Conservation (phyloP, 2,113 vertebrate species). For the Labeo catla region DNA sequence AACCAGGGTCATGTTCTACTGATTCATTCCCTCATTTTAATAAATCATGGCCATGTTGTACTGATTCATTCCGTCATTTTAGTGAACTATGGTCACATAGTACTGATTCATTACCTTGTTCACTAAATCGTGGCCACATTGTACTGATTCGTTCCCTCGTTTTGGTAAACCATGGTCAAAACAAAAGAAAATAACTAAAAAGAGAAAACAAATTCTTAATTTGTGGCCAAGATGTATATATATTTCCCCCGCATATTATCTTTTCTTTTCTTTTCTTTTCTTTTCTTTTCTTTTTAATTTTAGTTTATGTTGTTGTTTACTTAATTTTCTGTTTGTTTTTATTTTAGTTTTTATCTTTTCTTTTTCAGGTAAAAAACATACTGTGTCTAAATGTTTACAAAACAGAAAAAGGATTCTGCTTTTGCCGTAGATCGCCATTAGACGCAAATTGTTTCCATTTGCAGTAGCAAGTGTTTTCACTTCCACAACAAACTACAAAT, state of each 20-base stretch:
- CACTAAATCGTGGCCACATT: no score
- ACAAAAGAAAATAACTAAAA: no score
- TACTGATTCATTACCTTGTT: background rate
- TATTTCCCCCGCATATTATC: background rate
- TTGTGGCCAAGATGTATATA: background rate
- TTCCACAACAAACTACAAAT: background rate
- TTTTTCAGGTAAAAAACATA: background rate
- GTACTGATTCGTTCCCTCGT: no score
- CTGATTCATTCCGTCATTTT: background rate
- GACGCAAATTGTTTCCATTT: background rate
- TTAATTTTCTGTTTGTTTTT: no score
- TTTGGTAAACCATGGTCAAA: no score
- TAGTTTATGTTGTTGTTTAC: no score
- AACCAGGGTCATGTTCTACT: no score
- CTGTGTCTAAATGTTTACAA: conserved; percentile 24
- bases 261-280: background rate
- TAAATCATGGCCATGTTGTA: no score
- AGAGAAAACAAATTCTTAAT: background rate
- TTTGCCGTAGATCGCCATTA: background rate
- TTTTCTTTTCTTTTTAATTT: no score
- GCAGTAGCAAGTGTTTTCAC: background rate
- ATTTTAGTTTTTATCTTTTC: background rate
- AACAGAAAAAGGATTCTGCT: background rate
- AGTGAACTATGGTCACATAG: no score
- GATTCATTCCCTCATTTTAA: no score